Base-by-base conservation (phyloP, 2,888 invertebrate genomes). In the Lithophane leautieri region DNA sequence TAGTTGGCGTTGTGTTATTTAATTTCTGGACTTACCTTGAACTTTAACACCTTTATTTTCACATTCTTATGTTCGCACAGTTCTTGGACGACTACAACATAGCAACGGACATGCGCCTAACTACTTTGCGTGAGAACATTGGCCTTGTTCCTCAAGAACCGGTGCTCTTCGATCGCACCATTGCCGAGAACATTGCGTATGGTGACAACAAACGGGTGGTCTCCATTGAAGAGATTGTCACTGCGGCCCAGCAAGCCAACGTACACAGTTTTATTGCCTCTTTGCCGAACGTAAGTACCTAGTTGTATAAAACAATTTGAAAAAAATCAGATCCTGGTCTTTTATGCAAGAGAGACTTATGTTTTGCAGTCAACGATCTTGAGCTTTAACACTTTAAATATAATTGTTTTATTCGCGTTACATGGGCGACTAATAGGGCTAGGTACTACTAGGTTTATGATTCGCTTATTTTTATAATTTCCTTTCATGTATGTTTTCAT, bases 91-190 rank as follows among this genome's bases (percentile, higher is more conserved):
- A 97, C 81, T 93, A 97, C 86, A 97, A 98, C 89, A 97, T 98
- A 52, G 94, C 94, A 2, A 91, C 92, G 0, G 97, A 97, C 78
- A 97, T 98, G 87, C 97, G 98, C 1, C 90, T 98, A 34, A 90
- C 97, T 0, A 97, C 97, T 70, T 93, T 98, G 12, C 97, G 99
- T 7, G 96, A 97, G 44, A 98, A 98, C 92, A 97, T 99, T 81
- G 98, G 98, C 47, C 97, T 99, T 54, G 98, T 99, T 2, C 98
- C 98, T 0, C 99, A 99, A 92, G 99, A 99, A 91, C 99, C 98
- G 0, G 97, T 98, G 7, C 97, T 99, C 0, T 99, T 99, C 94
- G 98, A 98, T 91, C 97, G 98, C 66, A 98, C 98, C 69, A 98
- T 99, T 73, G 97, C 97, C 0, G 98, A 99, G 90, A 99, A 99